Conservation (phyloP, 1,140 invertebrate genomes). For the Heliothis virescens region DNA sequence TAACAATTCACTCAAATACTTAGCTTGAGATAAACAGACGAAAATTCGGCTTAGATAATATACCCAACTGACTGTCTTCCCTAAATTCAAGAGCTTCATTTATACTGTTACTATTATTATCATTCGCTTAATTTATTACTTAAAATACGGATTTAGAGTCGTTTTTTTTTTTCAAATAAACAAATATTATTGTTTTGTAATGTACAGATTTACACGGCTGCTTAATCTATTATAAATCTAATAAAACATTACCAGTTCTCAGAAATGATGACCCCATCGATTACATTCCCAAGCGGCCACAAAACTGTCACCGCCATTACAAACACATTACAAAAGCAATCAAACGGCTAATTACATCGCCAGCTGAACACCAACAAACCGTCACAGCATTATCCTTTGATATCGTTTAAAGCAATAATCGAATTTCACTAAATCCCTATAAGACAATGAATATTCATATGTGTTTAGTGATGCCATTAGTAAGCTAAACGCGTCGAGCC, state of each 20-base stretch:
- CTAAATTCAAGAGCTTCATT: slow-evolving; percentile 29
- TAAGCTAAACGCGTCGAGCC: slow-evolving; percentile 28
- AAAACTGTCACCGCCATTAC: not conserved
- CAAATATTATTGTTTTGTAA: too few relatives aligned
- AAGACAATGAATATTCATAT: slow-evolving; percentile 54
- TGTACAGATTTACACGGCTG: too few relatives aligned
- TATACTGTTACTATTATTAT: slow-evolving; percentile 25
- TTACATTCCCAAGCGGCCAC: not conserved
- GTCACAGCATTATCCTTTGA: slow-evolving; percentile 33
- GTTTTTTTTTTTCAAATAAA: too few relatives aligned
- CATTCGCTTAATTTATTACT: slow-evolving; percentile 17
- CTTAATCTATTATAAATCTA: not conserved
- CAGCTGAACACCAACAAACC: slow-evolving; percentile 11
- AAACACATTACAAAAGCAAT: slow-evolving; percentile 28
- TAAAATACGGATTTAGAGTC: not conserved
- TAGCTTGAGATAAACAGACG: slow-evolving; percentile 48
- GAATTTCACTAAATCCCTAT: slow-evolving; percentile 41
- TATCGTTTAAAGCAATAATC: slow-evolving; percentile 45
- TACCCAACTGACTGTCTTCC: slow-evolving; percentile 18
- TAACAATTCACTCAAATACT: slow-evolving; percentile 52
- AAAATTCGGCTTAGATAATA: slow-evolving; percentile 42
- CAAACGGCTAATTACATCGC: slow-evolving; percentile 10
- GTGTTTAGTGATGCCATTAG: slow-evolving; percentile 48
- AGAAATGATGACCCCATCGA: not conserved
- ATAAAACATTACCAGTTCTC: not conserved